Base-by-base conservation (phyloP, 2,888 invertebrate species). In the Colletes collaris region DNA sequence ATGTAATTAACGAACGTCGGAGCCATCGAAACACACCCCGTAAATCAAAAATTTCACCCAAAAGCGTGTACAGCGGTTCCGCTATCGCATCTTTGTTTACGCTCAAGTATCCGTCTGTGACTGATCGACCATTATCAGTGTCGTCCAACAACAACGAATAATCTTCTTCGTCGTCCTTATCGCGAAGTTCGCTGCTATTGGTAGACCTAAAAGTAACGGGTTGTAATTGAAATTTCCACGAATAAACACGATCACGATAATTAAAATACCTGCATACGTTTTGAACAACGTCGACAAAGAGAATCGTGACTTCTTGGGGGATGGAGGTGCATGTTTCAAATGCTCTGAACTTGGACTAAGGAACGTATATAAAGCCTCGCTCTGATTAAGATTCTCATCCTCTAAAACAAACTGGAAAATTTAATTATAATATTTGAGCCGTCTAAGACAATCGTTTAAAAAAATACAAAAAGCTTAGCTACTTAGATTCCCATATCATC, bases 341-440 rank as follows among this genome's bases (percentile, higher is more conserved):
- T 97, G 97, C 91, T 98, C 97, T 0, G 98, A 97, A 92, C 97
- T 97, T 4, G 98, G 98, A 92, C 97, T 97, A n/a, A 98, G 94
- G 93, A 98, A 98, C 79, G 97, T 96, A 91, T 98, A 98, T 84
- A 98, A 94, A 68, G 97, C 97, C 93, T 98, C 98, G 91, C 97
- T 97, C 93, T 97, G 97, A 92, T 97, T 97, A 85, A 98, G 94
- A 87, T 96, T 95, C 82, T 98, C 98, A 90, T 98, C 97, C 93
- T 97, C 97, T 92, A 98, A 94, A 87, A 98, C 96, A 92, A 96
- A 97, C 97, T 98, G 92, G 65, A 87, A 44, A 59, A 59, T 69
- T 44, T 53, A 56, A 55, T 16, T 37, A 58, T 63, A 62, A 35
- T 7, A 59, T 16, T 75, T 46, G 19, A 52, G 35, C 63, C 1